These are phyloP conservation scores for Pollicipes pollicipes DNA, from an alignment of 1,140 invertebrate species.

Conservation along the genomic window DNA sequence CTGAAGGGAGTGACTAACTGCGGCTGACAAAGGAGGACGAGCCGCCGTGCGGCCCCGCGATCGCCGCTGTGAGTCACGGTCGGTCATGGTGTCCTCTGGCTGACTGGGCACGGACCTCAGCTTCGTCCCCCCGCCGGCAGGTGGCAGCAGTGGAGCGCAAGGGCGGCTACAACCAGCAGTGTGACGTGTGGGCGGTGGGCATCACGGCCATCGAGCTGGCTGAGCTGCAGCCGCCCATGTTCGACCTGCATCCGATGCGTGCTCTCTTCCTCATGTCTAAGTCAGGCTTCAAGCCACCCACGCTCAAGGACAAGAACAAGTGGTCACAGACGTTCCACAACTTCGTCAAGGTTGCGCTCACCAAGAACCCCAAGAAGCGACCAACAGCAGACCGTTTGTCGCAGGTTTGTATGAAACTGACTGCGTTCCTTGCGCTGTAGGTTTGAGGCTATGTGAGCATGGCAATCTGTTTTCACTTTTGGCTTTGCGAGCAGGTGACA, in stretches of 20 bases:
- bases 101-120: no score
- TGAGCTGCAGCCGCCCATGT: constrained; percentile 97
- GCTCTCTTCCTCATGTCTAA: constrained; percentile 98
- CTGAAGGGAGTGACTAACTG: no score
- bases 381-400: constrained; percentile 89
- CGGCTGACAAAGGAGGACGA: no score
- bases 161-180: constrained; percentile 96
- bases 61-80: no score
- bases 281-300: constrained; percentile 93
- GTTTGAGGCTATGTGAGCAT: no score
- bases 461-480: no score
- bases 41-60: no score
- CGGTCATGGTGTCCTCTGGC: no score
- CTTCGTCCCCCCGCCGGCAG: constrained; percentile 32
- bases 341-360: constrained; percentile 94
- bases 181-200: constrained; percentile 99
- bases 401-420: constrained; percentile 32
- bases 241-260: constrained; percentile 96
- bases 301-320: constrained; percentile 85
- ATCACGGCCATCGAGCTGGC: constrained; percentile 98
- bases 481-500: no score
- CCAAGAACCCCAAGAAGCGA: constrained; percentile 97
- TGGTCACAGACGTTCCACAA: constrained; percentile 90
- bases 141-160: constrained; percentile 98
- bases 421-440: no score